Evolutionary conservation across 2,888 invertebrate genomes (phyloP), one percentile per base, ranked within the genome.

Genomic region (Acronicta aceris): DNA sequence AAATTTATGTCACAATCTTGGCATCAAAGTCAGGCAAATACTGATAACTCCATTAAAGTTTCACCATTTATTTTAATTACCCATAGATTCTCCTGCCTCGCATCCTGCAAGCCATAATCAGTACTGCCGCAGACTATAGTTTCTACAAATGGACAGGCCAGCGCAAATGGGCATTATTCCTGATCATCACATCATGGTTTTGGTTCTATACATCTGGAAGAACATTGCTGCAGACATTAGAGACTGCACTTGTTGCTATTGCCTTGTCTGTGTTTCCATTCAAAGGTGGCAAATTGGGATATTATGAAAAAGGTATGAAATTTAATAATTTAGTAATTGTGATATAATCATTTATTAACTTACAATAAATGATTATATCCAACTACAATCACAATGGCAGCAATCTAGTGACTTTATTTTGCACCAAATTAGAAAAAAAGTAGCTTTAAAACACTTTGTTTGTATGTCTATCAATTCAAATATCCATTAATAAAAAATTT

Each of bases 131-230:
- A 0, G 99, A 99, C 87, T 96, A 97, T 78, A 88, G 91, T 59
- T 93, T 95, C 70, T 97, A 96, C 82, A 89, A 95, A 69, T 97
- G 97, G 97, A 96, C 96, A 0, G 96, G 96, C 0, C 93, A 92
- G n/a, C 96, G 96, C 54, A 96, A 97, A 88, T 97, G 98, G 97
- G 96, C 97, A 0, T 84, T 97, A 8, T 96, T 97, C 76, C 94
- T 97, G 58, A 95, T 98, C 51, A 91, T 97, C 0, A 96, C 97
- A 0, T 97, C 97, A 45, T 99, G 98, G 98, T 99, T 98, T 89
- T 97, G 98, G 96, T 97, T 98, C 86, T 99, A 98, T 87, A 98
- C 97, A 12, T 96, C 97, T 0, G 96, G 98, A 0, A 95, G 99
- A 52, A 99, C 99, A 0, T 86, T 99, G 49, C 96, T 97, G 38